These are phyloP conservation scores for Probaryconus sp. DNA, from an alignment of 1,140 invertebrate genomes.

Conservation along the genomic window DNA sequence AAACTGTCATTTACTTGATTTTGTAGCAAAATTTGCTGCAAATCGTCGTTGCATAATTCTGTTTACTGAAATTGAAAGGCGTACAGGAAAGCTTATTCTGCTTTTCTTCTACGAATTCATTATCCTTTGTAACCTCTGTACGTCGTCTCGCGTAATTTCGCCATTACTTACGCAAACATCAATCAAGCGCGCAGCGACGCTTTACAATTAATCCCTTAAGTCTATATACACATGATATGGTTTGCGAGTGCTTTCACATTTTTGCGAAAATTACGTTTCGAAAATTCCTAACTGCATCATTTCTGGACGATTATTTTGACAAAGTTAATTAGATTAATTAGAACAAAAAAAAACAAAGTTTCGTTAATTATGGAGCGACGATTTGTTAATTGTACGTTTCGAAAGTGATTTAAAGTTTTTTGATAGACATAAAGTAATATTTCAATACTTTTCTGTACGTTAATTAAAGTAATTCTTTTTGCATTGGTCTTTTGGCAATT, in stretches of 20 bases:
- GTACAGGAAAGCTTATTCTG: not conserved
- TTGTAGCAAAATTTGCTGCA: too few relatives aligned
- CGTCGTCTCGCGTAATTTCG: slow-evolving; percentile 38
- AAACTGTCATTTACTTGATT: too few relatives aligned
- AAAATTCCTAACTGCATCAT: not conserved
- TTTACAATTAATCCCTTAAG: slow-evolving; percentile 42
- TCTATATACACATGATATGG: slow-evolving; percentile 9
- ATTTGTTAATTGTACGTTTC: too few relatives aligned
- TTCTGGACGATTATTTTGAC: not conserved
- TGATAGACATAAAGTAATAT: too few relatives aligned
- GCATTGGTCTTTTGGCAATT: too few relatives aligned
- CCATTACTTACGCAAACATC: slow-evolving; percentile 54
- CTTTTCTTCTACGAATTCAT: slow-evolving; percentile 18
- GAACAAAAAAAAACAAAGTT: too few relatives aligned
- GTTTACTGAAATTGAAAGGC: slow-evolving; percentile 5
- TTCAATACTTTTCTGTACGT: too few relatives aligned
- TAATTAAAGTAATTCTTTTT: too few relatives aligned
- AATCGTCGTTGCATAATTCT: too few relatives aligned
- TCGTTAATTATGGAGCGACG: too few relatives aligned
- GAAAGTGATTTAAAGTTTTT: too few relatives aligned
- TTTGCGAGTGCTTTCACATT: not conserved
- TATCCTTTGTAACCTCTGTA: slow-evolving; percentile 21
- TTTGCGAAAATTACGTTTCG: not conserved
- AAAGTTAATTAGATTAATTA: too few relatives aligned
- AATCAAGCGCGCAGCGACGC: slow-evolving; percentile 31